These are phyloP conservation scores for Sus cebifrons DNA, from an alignment of 2,797 vertebrate genomes.

Conservation along the genomic window DNA sequence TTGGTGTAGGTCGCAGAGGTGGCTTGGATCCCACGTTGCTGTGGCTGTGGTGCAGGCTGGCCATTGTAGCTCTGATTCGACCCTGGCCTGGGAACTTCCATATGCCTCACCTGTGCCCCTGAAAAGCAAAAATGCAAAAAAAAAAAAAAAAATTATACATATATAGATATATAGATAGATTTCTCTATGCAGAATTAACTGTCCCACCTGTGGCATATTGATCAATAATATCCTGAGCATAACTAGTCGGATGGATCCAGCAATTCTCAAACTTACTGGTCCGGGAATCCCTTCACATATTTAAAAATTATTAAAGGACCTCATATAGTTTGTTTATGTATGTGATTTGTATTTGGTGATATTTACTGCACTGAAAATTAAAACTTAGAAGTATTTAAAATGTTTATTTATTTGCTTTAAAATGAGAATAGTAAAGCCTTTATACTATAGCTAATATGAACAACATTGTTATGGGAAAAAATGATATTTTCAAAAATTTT, in stretches of 20 bases:
- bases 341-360: not conserved
- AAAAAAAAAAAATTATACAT: no score
- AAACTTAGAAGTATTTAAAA: constrained; percentile 36
- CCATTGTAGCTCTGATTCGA: no score
- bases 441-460: constrained; percentile 13
- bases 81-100: no score
- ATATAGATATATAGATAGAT: no score
- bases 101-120: no score
- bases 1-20: no score
- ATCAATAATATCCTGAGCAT: constrained; percentile 30
- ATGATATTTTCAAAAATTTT: constrained; percentile 41
- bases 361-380: constrained; percentile 38
- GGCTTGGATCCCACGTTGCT: no score
- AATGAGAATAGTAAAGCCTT: constrained; percentile 52
- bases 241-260: constrained; percentile 25
- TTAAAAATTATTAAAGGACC: constrained; percentile 36
- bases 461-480: constrained; percentile 42
- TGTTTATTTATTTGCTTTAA: constrained; percentile 51
- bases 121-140: no score
- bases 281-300: not conserved
- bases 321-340: constrained; percentile 38
- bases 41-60: no score
- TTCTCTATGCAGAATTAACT: constrained; percentile 21
- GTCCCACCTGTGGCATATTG: not conserved
- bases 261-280: constrained; percentile 26